phyloP scores from a whole-genome alignment of 1,140 invertebrate genomes.

The Teleopsis dalmanni region DNA sequence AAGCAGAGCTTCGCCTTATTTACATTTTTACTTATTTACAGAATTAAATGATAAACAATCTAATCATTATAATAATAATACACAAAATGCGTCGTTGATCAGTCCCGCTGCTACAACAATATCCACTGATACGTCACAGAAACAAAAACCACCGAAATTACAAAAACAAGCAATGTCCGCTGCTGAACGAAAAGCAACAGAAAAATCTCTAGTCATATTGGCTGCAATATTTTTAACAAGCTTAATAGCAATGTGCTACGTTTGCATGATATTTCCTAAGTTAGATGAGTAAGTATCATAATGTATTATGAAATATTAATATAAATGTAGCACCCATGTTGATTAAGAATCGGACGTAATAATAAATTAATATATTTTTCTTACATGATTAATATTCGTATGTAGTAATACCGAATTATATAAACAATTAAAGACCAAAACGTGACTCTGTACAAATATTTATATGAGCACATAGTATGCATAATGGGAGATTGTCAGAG shows the following conservation, averaged over 20 bases:
- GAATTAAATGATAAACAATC: no score
- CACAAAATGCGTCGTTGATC: no score
- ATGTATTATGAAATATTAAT: not conserved
- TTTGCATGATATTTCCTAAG: conserved; percentile 72
- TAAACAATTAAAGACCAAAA: not conserved
- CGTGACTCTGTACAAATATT: not conserved
- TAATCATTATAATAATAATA: no score
- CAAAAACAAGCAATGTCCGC: conserved; percentile 30
- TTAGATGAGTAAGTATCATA: conserved; percentile 67
- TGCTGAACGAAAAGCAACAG: conserved; percentile 38
- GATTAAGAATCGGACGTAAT: not conserved
- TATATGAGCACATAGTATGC: not conserved
- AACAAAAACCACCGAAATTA: conserved; percentile 13
- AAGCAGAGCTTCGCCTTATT: no score
- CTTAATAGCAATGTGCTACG: conserved; percentile 40
- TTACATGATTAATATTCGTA: not conserved
- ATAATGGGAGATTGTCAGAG: no score
- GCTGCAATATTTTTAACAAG: conserved; percentile 32
- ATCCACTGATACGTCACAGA: no score
- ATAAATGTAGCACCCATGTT: no score
- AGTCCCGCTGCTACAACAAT: no score
- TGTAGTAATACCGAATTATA: not conserved
- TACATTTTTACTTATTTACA: no score
- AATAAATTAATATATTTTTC: not conserved
- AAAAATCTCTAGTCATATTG: conserved; percentile 42